Percentiles rank a stretch among this genome's conserved stretches.
Evolutionary conservation across 2,797 vertebrate species (phyloP).

Genomic region (Lepus oiostolus): DNA sequence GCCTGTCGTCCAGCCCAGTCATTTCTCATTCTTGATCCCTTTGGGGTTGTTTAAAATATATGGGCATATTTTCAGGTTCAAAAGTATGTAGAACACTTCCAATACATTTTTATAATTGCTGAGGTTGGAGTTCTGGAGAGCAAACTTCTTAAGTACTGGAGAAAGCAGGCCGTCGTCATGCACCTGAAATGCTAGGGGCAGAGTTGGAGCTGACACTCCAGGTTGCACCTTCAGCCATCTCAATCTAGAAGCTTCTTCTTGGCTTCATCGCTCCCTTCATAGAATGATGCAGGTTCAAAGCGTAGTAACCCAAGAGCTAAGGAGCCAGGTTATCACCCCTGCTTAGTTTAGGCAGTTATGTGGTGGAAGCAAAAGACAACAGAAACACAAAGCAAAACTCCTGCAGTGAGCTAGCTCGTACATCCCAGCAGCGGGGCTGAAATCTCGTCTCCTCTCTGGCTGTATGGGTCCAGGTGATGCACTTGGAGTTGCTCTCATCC

Average conservation of each 20-base stretch:
- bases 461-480: neutral
- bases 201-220: neutral
- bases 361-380: neutral
- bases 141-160: conserved; percentile 11
- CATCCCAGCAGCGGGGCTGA: neutral
- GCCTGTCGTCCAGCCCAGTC: conserved; percentile 64
- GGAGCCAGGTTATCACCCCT: neutral
- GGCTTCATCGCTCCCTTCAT: neutral
- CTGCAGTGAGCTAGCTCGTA: fast-evolving
- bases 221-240: neutral
- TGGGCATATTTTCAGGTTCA: conserved; percentile 68
- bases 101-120: conserved; percentile 69
- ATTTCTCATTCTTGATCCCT: conserved; percentile 63
- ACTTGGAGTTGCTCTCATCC: neutral
- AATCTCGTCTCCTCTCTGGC: neutral
- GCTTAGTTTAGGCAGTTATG: neutral
- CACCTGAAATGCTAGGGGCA: conserved; percentile 25
- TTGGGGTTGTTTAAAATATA: conserved; percentile 79
- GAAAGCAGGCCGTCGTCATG: neutral
- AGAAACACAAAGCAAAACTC: neutral
- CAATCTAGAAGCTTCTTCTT: neutral
- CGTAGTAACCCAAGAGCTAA: neutral
- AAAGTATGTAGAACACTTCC: conserved; percentile 75
- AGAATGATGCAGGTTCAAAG: neutral
- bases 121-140: conserved; percentile 65